phyloP scores from a whole-genome alignment of 2,888 invertebrate species.

The Agelastica alni region DNA sequence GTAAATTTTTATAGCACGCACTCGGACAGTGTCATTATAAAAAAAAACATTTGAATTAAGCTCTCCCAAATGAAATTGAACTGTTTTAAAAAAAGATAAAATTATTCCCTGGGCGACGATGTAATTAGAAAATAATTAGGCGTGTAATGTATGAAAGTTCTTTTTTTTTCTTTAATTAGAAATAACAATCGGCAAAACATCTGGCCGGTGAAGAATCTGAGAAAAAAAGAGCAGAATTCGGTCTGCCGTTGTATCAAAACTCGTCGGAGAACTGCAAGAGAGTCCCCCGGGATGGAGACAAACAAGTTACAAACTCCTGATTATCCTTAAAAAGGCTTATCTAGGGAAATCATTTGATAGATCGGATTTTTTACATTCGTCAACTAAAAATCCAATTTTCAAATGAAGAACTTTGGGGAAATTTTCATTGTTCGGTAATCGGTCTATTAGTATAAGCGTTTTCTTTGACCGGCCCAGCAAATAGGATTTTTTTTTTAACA shows the following conservation, averaged over 20 bases:
- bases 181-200: constrained; percentile 9
- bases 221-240: constrained; percentile 37
- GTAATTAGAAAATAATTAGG: constrained; percentile 5
- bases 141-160: not conserved
- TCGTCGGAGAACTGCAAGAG: constrained; percentile 21
- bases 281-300: constrained; percentile 36
- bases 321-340: constrained; percentile 47
- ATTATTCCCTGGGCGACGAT: no score
- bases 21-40: no score
- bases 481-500: no score
- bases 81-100: no score
- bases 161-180: constrained; percentile 9
- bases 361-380: constrained; percentile 26
- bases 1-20: no score
- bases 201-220: constrained; percentile 27
- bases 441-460: no score
- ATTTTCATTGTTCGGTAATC: not conserved
- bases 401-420: constrained; percentile 11
- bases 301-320: constrained; percentile 48
- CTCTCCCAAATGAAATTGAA: no score
- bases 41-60: no score
- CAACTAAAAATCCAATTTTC: constrained; percentile 21
- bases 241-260: constrained; percentile 24
- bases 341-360: constrained; percentile 47
- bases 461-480: no score